Evolutionary conservation across 92 coral and sea anemone species (phyloP).

Genomic region (Phenganax subtilis): DNA sequence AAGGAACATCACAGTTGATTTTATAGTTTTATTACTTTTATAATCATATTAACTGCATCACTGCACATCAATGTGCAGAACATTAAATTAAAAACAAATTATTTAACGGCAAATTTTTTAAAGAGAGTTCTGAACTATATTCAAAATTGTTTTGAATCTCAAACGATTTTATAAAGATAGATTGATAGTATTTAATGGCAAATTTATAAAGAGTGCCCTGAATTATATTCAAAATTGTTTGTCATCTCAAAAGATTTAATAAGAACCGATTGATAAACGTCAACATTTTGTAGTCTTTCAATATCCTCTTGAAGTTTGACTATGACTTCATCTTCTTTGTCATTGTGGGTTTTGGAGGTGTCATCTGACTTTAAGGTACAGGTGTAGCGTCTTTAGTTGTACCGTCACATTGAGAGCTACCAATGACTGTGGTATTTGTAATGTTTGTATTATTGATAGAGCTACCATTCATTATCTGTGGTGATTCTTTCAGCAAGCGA

Average conservation of each 20-base stretch:
- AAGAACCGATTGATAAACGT: conserved; percentile 19
- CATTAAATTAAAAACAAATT: neutral
- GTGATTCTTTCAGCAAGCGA: neutral
- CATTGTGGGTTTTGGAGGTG: neutral
- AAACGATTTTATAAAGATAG: conserved; percentile 18
- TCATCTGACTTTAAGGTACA: neutral
- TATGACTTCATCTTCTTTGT: neutral
- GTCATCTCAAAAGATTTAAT: conserved; percentile 15
- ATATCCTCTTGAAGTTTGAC: neutral
- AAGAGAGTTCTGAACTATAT: neutral
- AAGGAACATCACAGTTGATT: too few species aligned
- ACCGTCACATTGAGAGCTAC: neutral
- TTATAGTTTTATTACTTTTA: too few species aligned
- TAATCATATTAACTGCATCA: too few species aligned
- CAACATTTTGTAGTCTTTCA: conserved; percentile 5
- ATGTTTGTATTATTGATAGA: neutral
- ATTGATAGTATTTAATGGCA: neutral
- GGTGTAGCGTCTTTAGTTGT: neutral
- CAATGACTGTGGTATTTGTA: neutral
- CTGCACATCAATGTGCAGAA: too few species aligned
- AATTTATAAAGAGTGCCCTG: neutral
- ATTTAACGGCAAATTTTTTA: neutral
- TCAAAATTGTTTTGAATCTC: neutral
- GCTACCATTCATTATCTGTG: neutral
- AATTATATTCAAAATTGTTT: neutral